Conservation (phyloP, 2,888 invertebrate species). For the Petrophora chlorosata region DNA sequence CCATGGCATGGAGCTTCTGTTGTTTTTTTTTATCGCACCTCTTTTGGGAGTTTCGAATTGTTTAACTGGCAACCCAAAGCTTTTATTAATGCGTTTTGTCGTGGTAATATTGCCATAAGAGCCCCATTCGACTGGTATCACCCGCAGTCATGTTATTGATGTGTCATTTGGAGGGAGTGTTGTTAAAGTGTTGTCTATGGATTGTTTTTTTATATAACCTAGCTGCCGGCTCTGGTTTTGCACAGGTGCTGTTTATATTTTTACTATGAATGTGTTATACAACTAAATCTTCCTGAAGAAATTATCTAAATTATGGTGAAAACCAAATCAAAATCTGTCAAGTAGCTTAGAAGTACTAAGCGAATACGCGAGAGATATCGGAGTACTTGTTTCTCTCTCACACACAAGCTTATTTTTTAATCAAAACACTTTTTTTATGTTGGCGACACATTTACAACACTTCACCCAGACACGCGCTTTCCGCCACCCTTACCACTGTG, state of each 20-base stretch:
- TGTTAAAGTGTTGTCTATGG: slow-evolving; percentile 15
- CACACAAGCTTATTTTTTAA: too few species aligned
- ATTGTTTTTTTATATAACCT: too few species aligned
- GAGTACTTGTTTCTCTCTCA: too few species aligned
- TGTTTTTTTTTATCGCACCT: slow-evolving; percentile 37
- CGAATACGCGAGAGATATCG: too few species aligned
- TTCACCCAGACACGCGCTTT: neutral
- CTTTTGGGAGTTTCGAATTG: slow-evolving; percentile 38
- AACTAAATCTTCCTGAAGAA: too few species aligned
- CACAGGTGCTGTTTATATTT: too few species aligned
- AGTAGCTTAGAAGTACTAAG: too few species aligned
- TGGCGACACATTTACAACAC: slow-evolving; percentile 8
- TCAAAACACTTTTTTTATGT: too few species aligned
- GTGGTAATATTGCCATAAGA: slow-evolving; percentile 16
- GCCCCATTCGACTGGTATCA: neutral
- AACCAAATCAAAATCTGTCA: too few species aligned
- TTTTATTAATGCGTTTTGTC: slow-evolving; percentile 34
- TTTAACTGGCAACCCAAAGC: slow-evolving; percentile 72
- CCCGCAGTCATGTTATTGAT: slow-evolving; percentile 1
- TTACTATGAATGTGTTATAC: neutral
- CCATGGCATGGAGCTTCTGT: slow-evolving; percentile 62
- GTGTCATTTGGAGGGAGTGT: slow-evolving; percentile 13
- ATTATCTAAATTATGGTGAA: too few species aligned
- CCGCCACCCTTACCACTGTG: neutral
- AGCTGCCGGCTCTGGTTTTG: too few species aligned